Evolutionary conservation across 2,113 vertebrate genomes (phyloP), one percentile per base, ranked within the genome.

Genomic region (Datnioides undecimradiatus): DNA sequence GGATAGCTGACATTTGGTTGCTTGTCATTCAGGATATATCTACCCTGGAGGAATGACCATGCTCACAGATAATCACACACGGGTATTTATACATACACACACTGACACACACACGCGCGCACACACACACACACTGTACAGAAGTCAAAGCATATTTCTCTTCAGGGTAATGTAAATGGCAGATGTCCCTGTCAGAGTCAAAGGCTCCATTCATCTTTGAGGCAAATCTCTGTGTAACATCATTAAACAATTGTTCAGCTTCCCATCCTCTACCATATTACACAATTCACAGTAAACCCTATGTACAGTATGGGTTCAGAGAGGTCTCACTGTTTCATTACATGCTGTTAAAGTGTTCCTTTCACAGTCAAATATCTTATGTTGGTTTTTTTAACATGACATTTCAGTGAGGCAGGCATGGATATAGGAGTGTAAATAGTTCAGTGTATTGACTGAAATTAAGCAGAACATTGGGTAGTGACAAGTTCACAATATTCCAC

Each of bases 1-100:
- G 82, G 80, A 88, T 54, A 74, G 71, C 57, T 91, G 92, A 89
- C 80, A 90, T 88, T 83, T 87, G 59, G 64, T 70, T 68, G 65
- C 73, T 84, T 48, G 72, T 90, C 86, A 85, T 81, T 92, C 75
- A 88, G 77, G 34, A 87, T 88, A 72, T 73, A 66, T 73, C 68
- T 34, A 49, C 78, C 82, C 87, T 29, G 8, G 33, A 80, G 71
- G 67, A 52, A 69, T 74, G 67, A 36, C 82, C 62, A 58, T 5
- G 36, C 69, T 73, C 19, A 19, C 40, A 64, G 57, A 80, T 84
- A 84, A 80, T 86, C 66, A 80, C 54, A 72, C 64, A 36, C 1
- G 64, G 55, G 81, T 71, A 73, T 82, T 76, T 60, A 74, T n/a
- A 69, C 41, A 74, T 46, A 59, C 46, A 82, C 49, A 49, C 45